Base-by-base conservation (phyloP, 2,113 vertebrate species). In the Cynoglossus semilaevis region DNA sequence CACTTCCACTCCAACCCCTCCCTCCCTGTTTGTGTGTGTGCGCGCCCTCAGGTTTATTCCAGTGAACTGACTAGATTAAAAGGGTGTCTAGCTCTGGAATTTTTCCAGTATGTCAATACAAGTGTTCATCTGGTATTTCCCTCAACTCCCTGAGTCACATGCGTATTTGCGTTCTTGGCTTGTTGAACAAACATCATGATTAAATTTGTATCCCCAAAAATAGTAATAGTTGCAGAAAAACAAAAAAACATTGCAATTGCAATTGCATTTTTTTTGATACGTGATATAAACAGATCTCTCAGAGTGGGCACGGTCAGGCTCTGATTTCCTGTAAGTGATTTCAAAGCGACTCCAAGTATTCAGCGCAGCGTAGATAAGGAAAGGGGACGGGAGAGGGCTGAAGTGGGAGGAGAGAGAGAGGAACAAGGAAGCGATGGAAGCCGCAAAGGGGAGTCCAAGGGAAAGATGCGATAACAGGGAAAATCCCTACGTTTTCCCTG, bases 401-500 rank as follows among this genome's bases (percentile, higher is more conserved):
- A 48, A 14, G 37, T 9, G 19, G 43, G 72, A 8, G 56, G 52
- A 58, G 69, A 52, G 34, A 52, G 54, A 22, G 54, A 57, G 74
- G 70, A 74, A 70, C 57, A 63, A 74, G 63, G 69, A 71, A 62
- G 67, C 77, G 71, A 46, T 34, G 54, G 83, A 86, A 85, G 70
- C 45, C 3, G 60, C 53, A 52, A 56, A 79, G 44, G 76, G 64
- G 51, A 81, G 69, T 66, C 43, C 22, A 63, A 59, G 72, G 78
- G 66, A 76, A 87, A 83, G 84, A 72, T 65, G 63, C 76, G 81
- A 80, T 70, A 78, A 72, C 40, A 50, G 89, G 90, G 89, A 89
- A 90, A 91, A 88, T 72, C 90, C 91, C 89, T 74, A 65, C 42
- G 44, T 71, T 87, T 78, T 88, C 80, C 86, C 83, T 52, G 72